Evolutionary conservation across 2,888 invertebrate genomes (phyloP), one percentile per base, ranked within the genome.

Genomic region (Perizoma affinitatum): DNA sequence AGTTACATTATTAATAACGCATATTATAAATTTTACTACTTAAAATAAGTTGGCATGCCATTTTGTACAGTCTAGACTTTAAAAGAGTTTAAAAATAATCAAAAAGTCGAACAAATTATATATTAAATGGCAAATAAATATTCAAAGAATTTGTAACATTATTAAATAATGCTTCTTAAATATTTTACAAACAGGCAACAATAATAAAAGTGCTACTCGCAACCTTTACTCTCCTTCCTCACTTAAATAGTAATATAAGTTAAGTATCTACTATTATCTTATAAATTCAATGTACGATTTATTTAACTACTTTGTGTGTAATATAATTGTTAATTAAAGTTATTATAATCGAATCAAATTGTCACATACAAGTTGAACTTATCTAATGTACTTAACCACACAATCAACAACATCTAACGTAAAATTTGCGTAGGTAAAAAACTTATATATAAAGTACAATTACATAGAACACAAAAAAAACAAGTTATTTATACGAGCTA

Each of bases 171-270:
- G 55, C 36, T 61, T 41, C 41, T 48, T 52, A 44, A 36, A 34
- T 43, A 49, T 54, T 54, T 54, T 7, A 41, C 5, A 34, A 53
- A 40, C 44, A 61, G 61, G 53, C 60, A 66, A 65, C 60, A 54
- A 48, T 61, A 38, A 11, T 52, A 67, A 60, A 57, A 83, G 86
- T 87, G 87, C 86, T 82, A 86, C 84, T 79, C 84, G 73, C 79
- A 75, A 65, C 78, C 75, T 66, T 74, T 75, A 68, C 70, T 4
- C 69, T 41, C 54, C 56, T 49, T 61, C 54, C 36, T 44, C 50
- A 42, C 50, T 52, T 66, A 60, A 6, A 45, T 55, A 56, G 58
- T 52, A 48, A 48, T 49, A 45, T 65, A 52, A 51, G 52, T 53
- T 57, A 67, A 40, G 43, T 65, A 63, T 42, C 35, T 57, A 60